Evolutionary conservation across 2,888 invertebrate species (phyloP), one percentile per base, ranked within the genome.

Genomic region (Timema cristinae): DNA sequence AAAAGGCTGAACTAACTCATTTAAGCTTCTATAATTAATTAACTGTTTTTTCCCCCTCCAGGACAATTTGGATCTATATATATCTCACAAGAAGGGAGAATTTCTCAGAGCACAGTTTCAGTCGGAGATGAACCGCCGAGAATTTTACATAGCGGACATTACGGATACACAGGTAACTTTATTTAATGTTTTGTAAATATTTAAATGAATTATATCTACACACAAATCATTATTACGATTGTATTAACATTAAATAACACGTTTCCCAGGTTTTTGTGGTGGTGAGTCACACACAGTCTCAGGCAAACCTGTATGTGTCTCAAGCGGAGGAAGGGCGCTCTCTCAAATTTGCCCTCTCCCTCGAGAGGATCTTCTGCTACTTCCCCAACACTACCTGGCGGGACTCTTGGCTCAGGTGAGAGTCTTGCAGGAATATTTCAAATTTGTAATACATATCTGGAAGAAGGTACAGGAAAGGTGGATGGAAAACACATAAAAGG

Each of bases 111-210:
- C 94, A 0, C 85, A 89, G 75, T 95, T 96, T 79, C 91, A 92
- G 77, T 88, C 90, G 0, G 88, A 89, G 75, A 80, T 90, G 67
- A 86, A 88, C 71, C 82, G 84, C 50, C 82, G 83, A 78, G 91
- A 91, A 80, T 94, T 91, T 81, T 92, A 92, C 80, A 88, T 96
- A 68, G 92, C 91, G 0, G 95, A 96, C 80, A 92, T 94, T 13
- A 90, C 92, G 0, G 91, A 91, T 77, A 89, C 90, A 78, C 87
- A 91, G 82, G 32, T 32, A 32, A 32, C 32, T 32, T 32, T 32
- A 32, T 32, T 32, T 32, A 32, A 32, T 32, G 32, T 32, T 32
- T 32, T 32, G 32, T 32, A 32, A 32, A 32, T 32, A 32, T 32
- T 32, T 32, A 32, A 32, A 32, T 32, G 32, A 32, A 32, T 32